These are phyloP conservation scores for Siniperca knerii DNA, from an alignment of 2,113 vertebrate species.

Conservation along the genomic window DNA sequence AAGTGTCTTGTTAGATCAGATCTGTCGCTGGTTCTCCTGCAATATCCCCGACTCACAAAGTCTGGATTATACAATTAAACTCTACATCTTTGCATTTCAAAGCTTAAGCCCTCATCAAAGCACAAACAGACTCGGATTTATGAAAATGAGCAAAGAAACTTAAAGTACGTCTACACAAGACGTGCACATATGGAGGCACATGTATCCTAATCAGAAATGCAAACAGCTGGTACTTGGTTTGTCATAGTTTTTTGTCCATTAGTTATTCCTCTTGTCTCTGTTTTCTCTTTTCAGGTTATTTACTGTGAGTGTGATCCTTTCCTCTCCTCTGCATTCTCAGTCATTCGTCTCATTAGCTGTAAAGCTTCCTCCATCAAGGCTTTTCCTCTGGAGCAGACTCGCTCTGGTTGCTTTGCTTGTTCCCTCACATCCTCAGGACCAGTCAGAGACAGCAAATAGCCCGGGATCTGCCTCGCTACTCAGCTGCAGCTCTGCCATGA, in stretches of 20 bases:
- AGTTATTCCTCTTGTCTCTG: not conserved
- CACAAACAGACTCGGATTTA: constrained; percentile 27
- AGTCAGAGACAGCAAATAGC: constrained; percentile 47
- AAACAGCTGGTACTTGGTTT: constrained; percentile 33
- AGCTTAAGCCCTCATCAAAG: constrained; percentile 59
- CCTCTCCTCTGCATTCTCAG: constrained; percentile 21
- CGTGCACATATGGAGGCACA: not conserved
- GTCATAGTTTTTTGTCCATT: constrained; percentile 13
- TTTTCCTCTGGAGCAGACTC: constrained; percentile 41
- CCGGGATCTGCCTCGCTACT: constrained; percentile 17
- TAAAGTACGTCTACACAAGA: not conserved
- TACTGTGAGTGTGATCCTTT: constrained; percentile 20
- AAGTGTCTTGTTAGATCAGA: constrained; percentile 76
- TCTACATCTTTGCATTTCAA: constrained; percentile 68
- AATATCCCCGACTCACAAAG: constrained; percentile 56
- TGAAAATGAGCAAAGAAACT: constrained; percentile 7
- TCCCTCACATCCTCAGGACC: constrained; percentile 54
- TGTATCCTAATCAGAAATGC: constrained; percentile 19
- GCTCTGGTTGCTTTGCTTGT: constrained; percentile 49
- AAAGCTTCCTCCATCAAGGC: constrained; percentile 51
- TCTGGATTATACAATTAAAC: constrained; percentile 74
- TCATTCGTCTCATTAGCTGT: constrained; percentile 62
- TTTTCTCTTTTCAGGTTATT: constrained; percentile 44
- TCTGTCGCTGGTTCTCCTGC: constrained; percentile 46
- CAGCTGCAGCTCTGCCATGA: constrained; percentile 4